Evolutionary conservation across 2,797 vertebrate species (phyloP).

Genomic region (Enteromius viviparus): DNA sequence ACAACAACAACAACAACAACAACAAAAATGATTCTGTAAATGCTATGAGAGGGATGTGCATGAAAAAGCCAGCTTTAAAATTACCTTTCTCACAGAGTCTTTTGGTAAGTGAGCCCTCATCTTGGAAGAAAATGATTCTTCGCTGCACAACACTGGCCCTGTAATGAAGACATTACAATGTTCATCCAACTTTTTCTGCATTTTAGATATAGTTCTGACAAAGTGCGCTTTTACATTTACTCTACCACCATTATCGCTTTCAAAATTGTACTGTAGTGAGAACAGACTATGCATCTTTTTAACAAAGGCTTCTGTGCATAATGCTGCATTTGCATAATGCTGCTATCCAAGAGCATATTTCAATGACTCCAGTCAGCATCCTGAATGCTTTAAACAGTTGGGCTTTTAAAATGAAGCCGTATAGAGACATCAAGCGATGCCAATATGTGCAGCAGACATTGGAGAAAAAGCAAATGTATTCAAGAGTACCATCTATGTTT

Average conservation of each 20-base stretch:
- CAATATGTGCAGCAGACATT: background rate
- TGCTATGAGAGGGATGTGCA: conserved; percentile 5
- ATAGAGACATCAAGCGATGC: background rate
- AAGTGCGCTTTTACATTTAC: conserved; percentile 19
- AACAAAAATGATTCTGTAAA: background rate
- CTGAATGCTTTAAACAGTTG: conserved; percentile 8
- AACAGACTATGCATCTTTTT: conserved; percentile 17
- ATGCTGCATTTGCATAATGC: conserved; percentile 29
- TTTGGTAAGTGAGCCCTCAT: conserved; percentile 93
- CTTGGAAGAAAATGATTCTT: conserved; percentile 95
- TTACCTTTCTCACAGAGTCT: conserved; percentile 96
- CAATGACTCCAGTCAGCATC: background rate
- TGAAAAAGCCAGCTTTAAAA: conserved; percentile 45
- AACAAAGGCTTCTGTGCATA: background rate
- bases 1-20: too few relatives aligned
- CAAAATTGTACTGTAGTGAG: background rate
- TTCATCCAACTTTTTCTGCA: background rate
- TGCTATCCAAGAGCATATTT: background rate
- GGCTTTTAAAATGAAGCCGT: conserved; percentile 4
- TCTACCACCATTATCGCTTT: background rate
- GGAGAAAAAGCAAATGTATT: conserved; percentile 18
- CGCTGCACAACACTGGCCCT: conserved; percentile 97
- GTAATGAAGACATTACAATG: conserved; percentile 55
- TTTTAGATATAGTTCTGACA: conserved; percentile 11
- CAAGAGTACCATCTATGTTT: background rate